Conservation (phyloP, 2,113 vertebrate genomes). For the Argyrosomus japonicus region DNA sequence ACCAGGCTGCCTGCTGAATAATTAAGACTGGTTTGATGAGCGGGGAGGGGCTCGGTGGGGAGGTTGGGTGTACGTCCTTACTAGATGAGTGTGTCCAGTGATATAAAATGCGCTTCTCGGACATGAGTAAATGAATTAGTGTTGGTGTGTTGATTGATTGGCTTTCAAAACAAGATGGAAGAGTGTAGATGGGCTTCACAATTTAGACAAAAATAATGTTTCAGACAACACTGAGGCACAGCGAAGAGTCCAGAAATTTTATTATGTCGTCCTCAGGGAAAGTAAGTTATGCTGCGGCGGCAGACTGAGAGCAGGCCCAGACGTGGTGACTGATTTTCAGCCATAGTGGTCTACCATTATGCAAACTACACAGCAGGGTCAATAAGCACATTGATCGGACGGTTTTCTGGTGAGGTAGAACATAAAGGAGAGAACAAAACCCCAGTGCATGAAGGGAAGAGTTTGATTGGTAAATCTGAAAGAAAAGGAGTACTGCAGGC, state of each 20-base stretch:
- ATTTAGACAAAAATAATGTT: neutral
- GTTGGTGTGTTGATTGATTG: slow-evolving; percentile 11
- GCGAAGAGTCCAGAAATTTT: slow-evolving; percentile 10
- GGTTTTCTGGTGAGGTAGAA: slow-evolving; percentile 48
- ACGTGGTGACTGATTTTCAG: slow-evolving; percentile 25
- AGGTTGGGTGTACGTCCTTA: slow-evolving; percentile 48
- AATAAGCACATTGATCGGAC: slow-evolving; percentile 53
- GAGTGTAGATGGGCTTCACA: slow-evolving; percentile 1
- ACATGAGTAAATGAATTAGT: slow-evolving; percentile 20
- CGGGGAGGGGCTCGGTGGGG: slow-evolving; percentile 60
- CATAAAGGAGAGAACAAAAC: slow-evolving; percentile 60
- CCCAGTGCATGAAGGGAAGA: slow-evolving; percentile 57
- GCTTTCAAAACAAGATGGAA: slow-evolving; percentile 13
- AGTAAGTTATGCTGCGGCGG: slow-evolving; percentile 11
- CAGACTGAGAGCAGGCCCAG: slow-evolving; percentile 14
- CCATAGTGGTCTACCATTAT: slow-evolving; percentile 40
- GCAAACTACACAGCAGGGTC: slow-evolving; percentile 49
- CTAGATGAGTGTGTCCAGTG: slow-evolving; percentile 51
- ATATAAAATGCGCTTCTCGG: slow-evolving; percentile 34
- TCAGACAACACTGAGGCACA: neutral
- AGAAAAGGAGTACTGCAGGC: slow-evolving; percentile 62
- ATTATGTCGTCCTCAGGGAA: slow-evolving; percentile 20
- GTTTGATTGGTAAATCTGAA: slow-evolving; percentile 69
- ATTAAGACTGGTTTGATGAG: slow-evolving; percentile 82
- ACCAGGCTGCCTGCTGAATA: slow-evolving; percentile 81